Base-by-base conservation (phyloP, 2,113 vertebrate species). In the Smithornis capensis region DNA sequence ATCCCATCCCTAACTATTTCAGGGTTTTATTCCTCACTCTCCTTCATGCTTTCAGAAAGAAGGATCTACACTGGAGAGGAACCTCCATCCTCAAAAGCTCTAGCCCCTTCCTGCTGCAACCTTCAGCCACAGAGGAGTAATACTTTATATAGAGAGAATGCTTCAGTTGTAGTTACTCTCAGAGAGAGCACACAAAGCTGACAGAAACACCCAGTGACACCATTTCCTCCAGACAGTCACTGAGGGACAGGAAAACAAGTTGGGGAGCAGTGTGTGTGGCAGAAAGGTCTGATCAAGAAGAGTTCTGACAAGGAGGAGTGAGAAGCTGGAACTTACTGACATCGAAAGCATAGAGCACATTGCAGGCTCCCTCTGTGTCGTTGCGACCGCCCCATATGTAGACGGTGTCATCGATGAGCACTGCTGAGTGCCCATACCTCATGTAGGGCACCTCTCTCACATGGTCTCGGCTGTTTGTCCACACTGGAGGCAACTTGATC, bases 331-430 rank as follows among this genome's bases (percentile, higher is more conserved):
- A 99, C 99, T 99, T 98, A 99, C 99, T 99, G 98, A 99, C 98
- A 81, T 99, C 99, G 57, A 99, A 99, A 84, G 99, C 99, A 50
- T 99, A 99, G n/a, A 99, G 98, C 69, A 99, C 99, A 28, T 99
- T 99, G 97, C 99, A 99, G 96, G 99, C 99, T 80, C 99, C 99
- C 96, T 99, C 99, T 0, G 99, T 99, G 97, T 99, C 99, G 9
- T 99, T 99, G 50, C 99, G 98, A 29, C 99, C 99, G 0, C 99
- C 99, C 99, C 99, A 99, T 87, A 99, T 98, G 98, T 99, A 99
- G 98, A 99, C 98, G 1, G 95, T 98, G 88, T 99, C 99, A 7
- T 99, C 99, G 89, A 99, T 97, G 96, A 99, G 98, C 93, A 99
- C 99, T 2, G 99, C 99, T 1, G 99, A 99, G 97, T 99, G 99